phyloP scores from a whole-genome alignment of 2,113 vertebrate species.

The Eublepharis macularius region DNA sequence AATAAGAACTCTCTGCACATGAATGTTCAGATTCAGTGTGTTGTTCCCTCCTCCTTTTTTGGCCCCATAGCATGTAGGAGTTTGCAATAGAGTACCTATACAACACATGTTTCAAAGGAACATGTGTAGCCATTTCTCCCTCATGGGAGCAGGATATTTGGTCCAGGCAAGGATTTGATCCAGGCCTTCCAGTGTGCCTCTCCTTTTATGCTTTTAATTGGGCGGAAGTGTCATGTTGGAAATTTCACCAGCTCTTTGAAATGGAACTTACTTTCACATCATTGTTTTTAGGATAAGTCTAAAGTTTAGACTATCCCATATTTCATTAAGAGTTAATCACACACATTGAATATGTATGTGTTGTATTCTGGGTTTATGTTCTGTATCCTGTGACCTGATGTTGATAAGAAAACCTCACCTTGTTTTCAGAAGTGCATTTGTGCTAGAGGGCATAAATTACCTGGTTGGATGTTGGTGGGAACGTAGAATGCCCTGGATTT shows the following conservation, averaged over 20 bases:
- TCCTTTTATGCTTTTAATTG: no score
- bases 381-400: background rate
- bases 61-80: background rate
- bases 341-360: background rate
- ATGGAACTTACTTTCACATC: background rate
- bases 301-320: no score
- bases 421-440: no score
- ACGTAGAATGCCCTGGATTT: conserved; percentile 54
- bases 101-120: background rate
- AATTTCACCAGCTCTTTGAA: background rate
- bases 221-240: no score
- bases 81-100: background rate
- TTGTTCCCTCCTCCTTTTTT: background rate
- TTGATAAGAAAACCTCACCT: background rate
- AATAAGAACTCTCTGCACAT: background rate
- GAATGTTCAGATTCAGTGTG: background rate
- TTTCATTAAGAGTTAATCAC: no score
- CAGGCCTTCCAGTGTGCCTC: background rate
- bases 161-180: background rate
- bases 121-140: background rate
- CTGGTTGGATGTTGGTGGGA: conserved; percentile 42
- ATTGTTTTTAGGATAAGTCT: background rate
- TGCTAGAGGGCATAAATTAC: conserved; percentile 29
- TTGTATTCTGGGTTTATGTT: background rate
- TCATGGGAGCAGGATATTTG: background rate